Percentiles rank a stretch among this genome's conserved stretches.
Conservation (phyloP, 2,113 vertebrate genomes). For the Ellobius talpinus region DNA sequence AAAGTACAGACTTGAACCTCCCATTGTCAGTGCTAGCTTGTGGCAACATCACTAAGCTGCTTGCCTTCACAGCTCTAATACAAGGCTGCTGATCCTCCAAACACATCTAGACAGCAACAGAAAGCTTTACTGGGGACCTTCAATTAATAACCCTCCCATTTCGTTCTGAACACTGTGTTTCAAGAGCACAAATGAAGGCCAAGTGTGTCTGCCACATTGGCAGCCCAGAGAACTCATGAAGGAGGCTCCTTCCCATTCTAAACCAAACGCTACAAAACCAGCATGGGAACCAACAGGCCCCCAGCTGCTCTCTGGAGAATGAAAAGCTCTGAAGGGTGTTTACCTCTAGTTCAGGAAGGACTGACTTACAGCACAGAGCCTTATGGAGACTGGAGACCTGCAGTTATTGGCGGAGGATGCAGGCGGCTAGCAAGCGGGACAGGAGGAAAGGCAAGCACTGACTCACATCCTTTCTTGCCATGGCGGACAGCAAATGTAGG, state of each 20-base stretch:
- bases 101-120: not conserved
- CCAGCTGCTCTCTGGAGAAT: not conserved
- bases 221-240: not conserved
- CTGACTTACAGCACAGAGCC: not conserved
- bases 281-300: not conserved
- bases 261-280: not conserved
- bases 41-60: not conserved
- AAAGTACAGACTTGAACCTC: conserved; percentile 18
- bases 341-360: not conserved
- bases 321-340: not conserved
- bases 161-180: conserved; percentile 1
- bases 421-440: not conserved
- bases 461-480: not conserved
- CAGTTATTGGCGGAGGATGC: not conserved
- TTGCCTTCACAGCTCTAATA: not conserved
- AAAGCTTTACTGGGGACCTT: not conserved
- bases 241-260: not conserved
- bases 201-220: not conserved
- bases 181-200: not conserved
- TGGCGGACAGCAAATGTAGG: not conserved
- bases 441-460: not conserved
- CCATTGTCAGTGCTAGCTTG: not conserved
- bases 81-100: not conserved
- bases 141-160: not conserved
- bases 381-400: not conserved